These are phyloP conservation scores for Andricus quercusramuli DNA, from an alignment of 2,888 invertebrate genomes.

Conservation along the genomic window DNA sequence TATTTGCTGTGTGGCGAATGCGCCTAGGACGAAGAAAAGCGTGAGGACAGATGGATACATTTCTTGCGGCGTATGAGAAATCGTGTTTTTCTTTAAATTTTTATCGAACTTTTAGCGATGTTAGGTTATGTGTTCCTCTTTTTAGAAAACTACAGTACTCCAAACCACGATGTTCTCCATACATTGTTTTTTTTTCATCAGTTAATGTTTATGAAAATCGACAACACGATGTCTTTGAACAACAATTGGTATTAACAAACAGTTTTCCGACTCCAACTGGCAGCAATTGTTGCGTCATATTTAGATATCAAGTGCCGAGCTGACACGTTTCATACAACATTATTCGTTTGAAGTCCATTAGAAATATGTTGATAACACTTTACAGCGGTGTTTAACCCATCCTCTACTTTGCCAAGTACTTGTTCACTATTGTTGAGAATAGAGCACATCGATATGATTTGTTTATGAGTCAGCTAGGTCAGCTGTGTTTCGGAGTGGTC, in stretches of 20 bases:
- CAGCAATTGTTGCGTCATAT: slow-evolving; percentile 25
- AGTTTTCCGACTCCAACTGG: neutral
- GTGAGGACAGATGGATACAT: slow-evolving; percentile 4
- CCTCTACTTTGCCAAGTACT: neutral
- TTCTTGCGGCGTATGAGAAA: neutral
- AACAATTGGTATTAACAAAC: neutral
- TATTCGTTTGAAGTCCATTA: slow-evolving; percentile 13
- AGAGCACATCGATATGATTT: neutral
- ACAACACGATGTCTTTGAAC: neutral
- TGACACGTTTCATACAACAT: slow-evolving; percentile 9
- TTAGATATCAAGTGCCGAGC: neutral
- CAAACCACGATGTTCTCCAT: slow-evolving; percentile 20
- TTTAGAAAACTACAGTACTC: neutral
- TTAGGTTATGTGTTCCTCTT: slow-evolving; percentile 20
- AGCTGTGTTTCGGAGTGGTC: neutral
- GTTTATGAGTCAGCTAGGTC: neutral
- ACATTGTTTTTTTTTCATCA: neutral
- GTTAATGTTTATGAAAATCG: neutral
- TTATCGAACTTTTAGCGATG: neutral
- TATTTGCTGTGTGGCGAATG: neutral
- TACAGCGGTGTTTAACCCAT: neutral
- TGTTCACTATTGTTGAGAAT: neutral
- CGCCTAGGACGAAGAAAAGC: slow-evolving; percentile 2
- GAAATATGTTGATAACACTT: neutral
- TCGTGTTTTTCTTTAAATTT: neutral